These are phyloP conservation scores for Lepus europaeus DNA, from an alignment of 2,113 vertebrate genomes.

Conservation along the genomic window DNA sequence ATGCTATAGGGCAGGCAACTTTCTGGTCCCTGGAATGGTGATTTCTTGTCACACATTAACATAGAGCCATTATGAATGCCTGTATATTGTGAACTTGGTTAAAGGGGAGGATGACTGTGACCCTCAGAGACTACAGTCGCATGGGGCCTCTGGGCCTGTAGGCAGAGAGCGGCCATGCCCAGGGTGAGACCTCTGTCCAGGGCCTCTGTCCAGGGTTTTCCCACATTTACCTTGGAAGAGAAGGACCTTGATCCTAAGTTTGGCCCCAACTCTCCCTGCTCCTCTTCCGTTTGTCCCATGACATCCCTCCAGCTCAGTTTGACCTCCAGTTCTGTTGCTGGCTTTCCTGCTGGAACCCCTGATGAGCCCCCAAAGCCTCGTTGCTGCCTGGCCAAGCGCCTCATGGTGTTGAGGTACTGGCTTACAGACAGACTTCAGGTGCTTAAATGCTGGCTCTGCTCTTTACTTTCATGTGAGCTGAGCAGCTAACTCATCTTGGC, in stretches of 20 bases:
- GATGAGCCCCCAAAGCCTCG: fast-evolving
- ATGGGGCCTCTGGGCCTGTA: not conserved
- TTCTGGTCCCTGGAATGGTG: not conserved
- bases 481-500: not conserved
- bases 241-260: not conserved
- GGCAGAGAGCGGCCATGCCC: not conserved
- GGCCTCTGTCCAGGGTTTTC: too few relatives aligned
- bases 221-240: too few relatives aligned
- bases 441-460: too few relatives aligned
- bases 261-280: not conserved
- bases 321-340: not conserved
- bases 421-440: fast-evolving
- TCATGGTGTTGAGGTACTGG: fast-evolving
- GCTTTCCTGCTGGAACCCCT: not conserved
- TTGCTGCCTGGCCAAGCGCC: not conserved
- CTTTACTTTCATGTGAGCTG: fast-evolving
- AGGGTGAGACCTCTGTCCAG: too few relatives aligned
- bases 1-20: not conserved
- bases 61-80: not conserved
- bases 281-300: not conserved
- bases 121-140: not conserved
- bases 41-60: not conserved
- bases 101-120: not conserved
- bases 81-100: not conserved
- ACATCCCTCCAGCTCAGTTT: not conserved